Percentiles rank a stretch among this genome's conserved stretches.
Conservation (phyloP, 2,113 vertebrate species). For the Montifringilla adamsi region DNA sequence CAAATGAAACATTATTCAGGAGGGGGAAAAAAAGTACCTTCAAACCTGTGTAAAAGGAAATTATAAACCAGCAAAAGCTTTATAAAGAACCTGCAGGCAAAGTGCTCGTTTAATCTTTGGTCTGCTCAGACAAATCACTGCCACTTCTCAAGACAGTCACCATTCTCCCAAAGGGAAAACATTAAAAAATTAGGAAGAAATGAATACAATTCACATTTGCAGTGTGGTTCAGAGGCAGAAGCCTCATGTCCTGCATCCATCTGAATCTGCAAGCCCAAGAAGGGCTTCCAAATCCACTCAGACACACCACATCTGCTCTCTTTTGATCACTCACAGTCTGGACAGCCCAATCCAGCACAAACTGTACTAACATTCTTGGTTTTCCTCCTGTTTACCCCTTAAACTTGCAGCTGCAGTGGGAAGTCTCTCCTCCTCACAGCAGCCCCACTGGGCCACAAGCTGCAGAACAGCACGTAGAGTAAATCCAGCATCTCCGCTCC, state of each 20-base stretch:
- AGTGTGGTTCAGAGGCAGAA: neutral
- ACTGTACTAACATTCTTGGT: neutral
- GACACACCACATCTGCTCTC: neutral
- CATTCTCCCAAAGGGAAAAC: neutral
- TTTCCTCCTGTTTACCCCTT: conserved; percentile 45
- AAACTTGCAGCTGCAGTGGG: conserved; percentile 53
- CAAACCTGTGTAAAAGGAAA: neutral
- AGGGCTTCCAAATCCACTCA: neutral
- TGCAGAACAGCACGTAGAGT: conserved; percentile 21
- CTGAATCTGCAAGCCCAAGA: neutral
- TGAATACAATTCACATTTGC: neutral
- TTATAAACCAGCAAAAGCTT: neutral
- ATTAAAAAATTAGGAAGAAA: neutral
- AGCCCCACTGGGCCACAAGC: neutral
- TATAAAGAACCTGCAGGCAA: neutral
- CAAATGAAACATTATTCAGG: neutral
- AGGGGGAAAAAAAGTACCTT: neutral
- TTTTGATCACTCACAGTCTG: neutral
- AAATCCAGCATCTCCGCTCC: neutral
- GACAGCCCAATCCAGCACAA: conserved; percentile 12
- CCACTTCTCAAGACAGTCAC: neutral
- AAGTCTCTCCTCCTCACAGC: conserved; percentile 14
- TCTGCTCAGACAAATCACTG: neutral
- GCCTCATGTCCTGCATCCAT: neutral
- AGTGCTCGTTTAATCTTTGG: neutral